These are phyloP conservation scores for Corythornis cristatus DNA, from an alignment of 2,113 vertebrate species.

Conservation along the genomic window DNA sequence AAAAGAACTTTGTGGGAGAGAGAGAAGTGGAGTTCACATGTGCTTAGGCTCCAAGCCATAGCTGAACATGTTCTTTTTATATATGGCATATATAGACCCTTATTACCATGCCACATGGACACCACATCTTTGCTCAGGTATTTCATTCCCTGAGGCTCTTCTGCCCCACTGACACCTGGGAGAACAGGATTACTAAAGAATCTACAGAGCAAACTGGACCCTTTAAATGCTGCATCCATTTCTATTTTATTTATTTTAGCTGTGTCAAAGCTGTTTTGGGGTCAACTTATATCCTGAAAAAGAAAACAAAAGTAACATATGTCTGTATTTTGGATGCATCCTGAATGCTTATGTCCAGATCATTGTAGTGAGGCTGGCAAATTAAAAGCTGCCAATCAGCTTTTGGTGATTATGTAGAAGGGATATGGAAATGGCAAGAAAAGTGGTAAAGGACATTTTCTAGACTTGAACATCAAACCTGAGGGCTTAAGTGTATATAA, in stretches of 20 bases:
- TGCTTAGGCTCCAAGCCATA: neutral
- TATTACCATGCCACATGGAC: accelerated
- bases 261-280: neutral
- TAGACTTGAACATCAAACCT: neutral
- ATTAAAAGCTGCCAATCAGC: neutral
- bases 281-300: neutral
- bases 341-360: neutral
- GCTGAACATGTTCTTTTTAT: neutral
- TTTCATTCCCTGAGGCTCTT: neutral
- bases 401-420: neutral
- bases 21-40: neutral
- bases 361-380: neutral
- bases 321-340: neutral
- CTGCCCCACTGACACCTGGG: too few species aligned
- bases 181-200: neutral
- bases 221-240: neutral
- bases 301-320: neutral
- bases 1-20: neutral
- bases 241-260: neutral
- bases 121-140: neutral
- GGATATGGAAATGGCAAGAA: neutral
- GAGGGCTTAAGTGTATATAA: neutral
- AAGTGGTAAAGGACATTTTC: neutral
- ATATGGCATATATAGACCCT: neutral
- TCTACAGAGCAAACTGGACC: neutral